phyloP scores from a whole-genome alignment of 2,888 invertebrate genomes.

The Scaeva pyrastri region DNA sequence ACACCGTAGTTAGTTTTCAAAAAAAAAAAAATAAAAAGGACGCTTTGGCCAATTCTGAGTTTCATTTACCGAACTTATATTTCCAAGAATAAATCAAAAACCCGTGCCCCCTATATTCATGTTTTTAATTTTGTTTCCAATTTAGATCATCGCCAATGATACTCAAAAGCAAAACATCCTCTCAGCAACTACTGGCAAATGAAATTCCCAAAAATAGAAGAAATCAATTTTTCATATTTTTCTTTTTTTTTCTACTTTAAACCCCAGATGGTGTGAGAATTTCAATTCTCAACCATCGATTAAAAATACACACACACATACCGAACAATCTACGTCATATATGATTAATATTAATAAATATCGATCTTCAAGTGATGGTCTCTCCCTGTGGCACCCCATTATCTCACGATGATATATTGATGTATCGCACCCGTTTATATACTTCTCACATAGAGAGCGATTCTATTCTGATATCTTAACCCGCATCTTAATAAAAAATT shows the following conservation, averaged over 20 bases:
- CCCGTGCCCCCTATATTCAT: too few species aligned
- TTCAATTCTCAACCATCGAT: neutral
- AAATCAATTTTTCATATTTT: constrained; percentile 27
- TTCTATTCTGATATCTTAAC: constrained; percentile 32
- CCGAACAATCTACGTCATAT: neutral
- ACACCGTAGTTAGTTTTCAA: too few species aligned
- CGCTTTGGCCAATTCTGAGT: too few species aligned
- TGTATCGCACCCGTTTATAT: constrained; percentile 60
- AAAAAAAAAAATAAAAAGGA: too few species aligned
- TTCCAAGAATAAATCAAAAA: too few species aligned
- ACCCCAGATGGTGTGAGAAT: constrained; percentile 42
- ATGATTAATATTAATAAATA: constrained; percentile 67
- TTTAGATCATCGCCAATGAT: too few species aligned
- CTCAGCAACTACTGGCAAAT: too few species aligned
- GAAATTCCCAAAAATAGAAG: constrained; percentile 8
- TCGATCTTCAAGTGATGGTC: constrained; percentile 27
- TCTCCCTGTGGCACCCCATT: constrained; percentile 72
- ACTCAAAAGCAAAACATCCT: too few species aligned
- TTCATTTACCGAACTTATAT: too few species aligned
- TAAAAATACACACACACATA: neutral
- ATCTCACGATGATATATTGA: constrained; percentile 71
- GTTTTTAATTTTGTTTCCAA: too few species aligned
- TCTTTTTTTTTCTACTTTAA: neutral
- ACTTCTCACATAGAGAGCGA: neutral
- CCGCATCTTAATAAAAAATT: constrained; percentile 64